phyloP scores from a whole-genome alignment of 2,113 vertebrate species.

The Irena cyanogastra region DNA sequence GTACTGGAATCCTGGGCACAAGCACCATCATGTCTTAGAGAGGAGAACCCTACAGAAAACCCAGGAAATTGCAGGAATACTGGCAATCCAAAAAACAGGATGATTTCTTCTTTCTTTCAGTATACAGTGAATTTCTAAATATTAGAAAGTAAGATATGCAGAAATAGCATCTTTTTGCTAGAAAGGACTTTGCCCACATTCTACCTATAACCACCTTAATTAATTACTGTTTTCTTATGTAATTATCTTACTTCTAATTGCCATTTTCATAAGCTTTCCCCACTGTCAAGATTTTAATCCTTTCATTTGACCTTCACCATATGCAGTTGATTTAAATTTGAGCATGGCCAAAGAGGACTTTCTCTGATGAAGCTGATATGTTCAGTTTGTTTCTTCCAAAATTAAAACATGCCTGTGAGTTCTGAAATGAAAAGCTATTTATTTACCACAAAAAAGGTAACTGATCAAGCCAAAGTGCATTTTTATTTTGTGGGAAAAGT shows the following conservation, averaged over 20 bases:
- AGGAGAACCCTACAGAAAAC: constrained; percentile 24
- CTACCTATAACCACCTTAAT: background rate
- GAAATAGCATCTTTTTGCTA: background rate
- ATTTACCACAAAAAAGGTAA: background rate
- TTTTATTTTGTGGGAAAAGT: background rate
- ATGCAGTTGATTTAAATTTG: background rate
- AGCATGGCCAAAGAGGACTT: background rate
- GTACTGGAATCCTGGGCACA: background rate
- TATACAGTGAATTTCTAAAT: background rate
- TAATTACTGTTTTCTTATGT: background rate
- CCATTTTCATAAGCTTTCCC: background rate
- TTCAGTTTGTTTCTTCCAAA: background rate
- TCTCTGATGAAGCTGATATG: background rate
- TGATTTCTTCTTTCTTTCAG: background rate
- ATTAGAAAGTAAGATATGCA: background rate
- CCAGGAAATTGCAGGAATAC: background rate
- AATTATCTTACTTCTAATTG: background rate
- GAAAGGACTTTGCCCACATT: background rate
- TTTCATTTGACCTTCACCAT: background rate
- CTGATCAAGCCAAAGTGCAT: background rate
- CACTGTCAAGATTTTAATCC: background rate
- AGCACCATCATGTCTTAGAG: background rate
- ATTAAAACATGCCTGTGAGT: background rate
- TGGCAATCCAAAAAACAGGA: background rate
- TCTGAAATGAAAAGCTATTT: background rate